Base-by-base conservation (phyloP, 2,113 vertebrate genomes). In the Burhinus bistriatus region DNA sequence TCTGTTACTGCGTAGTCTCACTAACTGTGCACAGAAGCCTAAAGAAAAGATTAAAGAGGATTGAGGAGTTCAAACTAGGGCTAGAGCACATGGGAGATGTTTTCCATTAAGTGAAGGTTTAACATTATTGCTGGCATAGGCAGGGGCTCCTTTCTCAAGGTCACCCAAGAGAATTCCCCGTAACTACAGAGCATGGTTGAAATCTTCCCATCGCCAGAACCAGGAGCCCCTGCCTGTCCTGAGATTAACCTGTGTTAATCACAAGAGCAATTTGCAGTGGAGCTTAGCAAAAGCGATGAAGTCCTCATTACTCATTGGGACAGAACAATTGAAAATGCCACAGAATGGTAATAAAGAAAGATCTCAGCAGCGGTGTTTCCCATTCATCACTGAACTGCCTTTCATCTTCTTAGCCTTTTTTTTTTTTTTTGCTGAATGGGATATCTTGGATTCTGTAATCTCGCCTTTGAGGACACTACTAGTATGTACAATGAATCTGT, bases 301-400 rank as follows among this genome's bases (percentile, higher is more conserved):
- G 29, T 52, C 66, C 70, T 91, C 3, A 0, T 93, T 95, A 94
- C 55, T 95, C 70, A 83, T 26, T 0, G 0, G 69, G 71, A 91
- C 66, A 83, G 78, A 83, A 79, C 68, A 78, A 88, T 36, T 91
- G 93, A 83, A 95, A 85, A 86, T 29, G 42, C 55, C 73, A 80
- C 51, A 80, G 78, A 87, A 65, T 27, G 6, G 54, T 89, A 80
- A 91, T 58, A 94, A 77, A 58, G 45, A 75, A 90, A 51, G 62
- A 21, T 70, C 77, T 77, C 7, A 9, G 45, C 27, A 83, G 68
- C 4, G 8, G 34, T 4, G 0, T 45, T 91, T 91, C 86, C 49
- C 84, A 88, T 93, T 96, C 78, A 88, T 90, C 91, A 90, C 23
- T 36, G 51, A 94, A 59, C 5, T 89, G 91, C 55, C 65, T 84